phyloP scores from a whole-genome alignment of 2,888 invertebrate genomes.

The Drosophila leonis region DNA sequence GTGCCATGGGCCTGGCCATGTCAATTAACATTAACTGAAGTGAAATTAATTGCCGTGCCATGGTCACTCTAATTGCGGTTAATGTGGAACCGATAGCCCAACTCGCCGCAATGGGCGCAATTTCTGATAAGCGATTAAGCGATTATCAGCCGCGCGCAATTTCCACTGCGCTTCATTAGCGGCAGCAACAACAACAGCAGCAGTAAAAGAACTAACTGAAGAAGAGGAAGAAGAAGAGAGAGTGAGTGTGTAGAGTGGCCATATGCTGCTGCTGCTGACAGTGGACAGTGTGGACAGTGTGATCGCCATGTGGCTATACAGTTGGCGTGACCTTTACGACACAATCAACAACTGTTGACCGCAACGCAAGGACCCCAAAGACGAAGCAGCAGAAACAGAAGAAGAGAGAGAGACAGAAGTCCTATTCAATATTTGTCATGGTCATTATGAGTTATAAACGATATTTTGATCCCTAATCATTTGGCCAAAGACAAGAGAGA shows the following conservation, averaged over 20 bases:
- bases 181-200: slow-evolving; percentile 7
- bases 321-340: slow-evolving; percentile 55
- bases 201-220: background rate
- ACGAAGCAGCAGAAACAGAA: background rate
- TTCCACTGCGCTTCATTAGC: slow-evolving; percentile 43
- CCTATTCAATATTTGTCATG: slow-evolving; percentile 69
- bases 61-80: slow-evolving; percentile 70
- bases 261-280: slow-evolving; percentile 57
- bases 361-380: slow-evolving; percentile 20
- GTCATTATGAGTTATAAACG: slow-evolving; percentile 78
- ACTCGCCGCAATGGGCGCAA: slow-evolving; percentile 53
- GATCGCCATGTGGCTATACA: slow-evolving; percentile 58
- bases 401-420: background rate
- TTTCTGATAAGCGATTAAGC: slow-evolving; percentile 69
- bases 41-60: slow-evolving; percentile 69
- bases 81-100: slow-evolving; percentile 67
- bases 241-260: slow-evolving; percentile 21
- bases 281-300: slow-evolving; percentile 13
- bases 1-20: slow-evolving; percentile 35
- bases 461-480: slow-evolving; percentile 78
- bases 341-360: slow-evolving; percentile 64
- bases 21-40: slow-evolving; percentile 72
- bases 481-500: slow-evolving; percentile 33
- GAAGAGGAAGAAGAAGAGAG: background rate
- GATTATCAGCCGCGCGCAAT: slow-evolving; percentile 55